phyloP scores from a whole-genome alignment of 2,797 vertebrate genomes.

The Phataginus tetradactyla region DNA sequence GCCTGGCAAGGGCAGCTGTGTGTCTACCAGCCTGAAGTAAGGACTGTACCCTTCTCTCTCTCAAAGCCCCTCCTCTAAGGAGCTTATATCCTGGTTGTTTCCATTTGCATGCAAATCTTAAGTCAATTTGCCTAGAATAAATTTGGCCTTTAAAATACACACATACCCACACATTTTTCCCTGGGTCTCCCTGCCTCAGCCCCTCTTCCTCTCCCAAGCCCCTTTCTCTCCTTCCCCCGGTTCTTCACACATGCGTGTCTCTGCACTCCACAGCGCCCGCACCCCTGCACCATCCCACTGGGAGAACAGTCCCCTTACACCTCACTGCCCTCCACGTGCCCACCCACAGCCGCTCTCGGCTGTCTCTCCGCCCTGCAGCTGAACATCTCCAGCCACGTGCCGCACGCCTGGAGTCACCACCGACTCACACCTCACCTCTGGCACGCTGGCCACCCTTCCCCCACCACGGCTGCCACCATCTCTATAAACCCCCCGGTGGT shows the following conservation, averaged over 20 bases:
- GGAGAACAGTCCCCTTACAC: not conserved
- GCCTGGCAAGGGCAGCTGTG: not conserved
- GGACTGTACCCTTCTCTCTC: not conserved
- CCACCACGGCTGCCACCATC: not conserved
- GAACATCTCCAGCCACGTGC: not conserved
- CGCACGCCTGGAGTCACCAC: not conserved
- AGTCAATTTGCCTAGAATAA: constrained; percentile 51
- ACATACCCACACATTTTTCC: not conserved
- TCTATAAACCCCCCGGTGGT: not conserved
- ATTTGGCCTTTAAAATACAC: constrained; percentile 51
- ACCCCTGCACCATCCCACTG: not conserved
- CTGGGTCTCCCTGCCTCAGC: not conserved
- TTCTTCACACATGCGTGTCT: not conserved
- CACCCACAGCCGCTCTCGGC: not conserved
- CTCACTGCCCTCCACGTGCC: not conserved
- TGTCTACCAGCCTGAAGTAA: not conserved
- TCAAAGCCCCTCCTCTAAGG: not conserved
- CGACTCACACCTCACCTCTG: not conserved
- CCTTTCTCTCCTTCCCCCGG: not conserved
- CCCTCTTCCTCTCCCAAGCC: not conserved
- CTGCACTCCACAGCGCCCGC: not conserved
- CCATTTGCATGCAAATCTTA: constrained; percentile 47
- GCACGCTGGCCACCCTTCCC: fast-evolving
- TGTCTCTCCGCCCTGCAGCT: not conserved
- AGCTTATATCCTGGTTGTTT: constrained; percentile 31